A percentile compares a stretch with the other conserved stretches of the same genome.
phyloP scores from a whole-genome alignment of 2,113 vertebrate species.

The Scartelaos histophorus region DNA sequence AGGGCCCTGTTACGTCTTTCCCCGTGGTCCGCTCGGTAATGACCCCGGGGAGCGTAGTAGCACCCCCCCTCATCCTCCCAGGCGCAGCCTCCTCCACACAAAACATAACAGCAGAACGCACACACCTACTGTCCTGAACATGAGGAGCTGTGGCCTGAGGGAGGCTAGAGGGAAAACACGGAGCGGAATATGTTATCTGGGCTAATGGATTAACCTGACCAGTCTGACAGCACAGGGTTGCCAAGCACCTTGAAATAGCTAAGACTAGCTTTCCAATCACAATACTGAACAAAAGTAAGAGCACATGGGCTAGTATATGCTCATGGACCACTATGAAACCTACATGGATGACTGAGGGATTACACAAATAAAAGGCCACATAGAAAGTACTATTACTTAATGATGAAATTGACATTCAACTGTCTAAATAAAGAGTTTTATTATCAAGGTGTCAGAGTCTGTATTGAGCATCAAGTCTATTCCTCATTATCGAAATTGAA shows the following conservation, averaged over 20 bases:
- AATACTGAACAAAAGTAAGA: no score
- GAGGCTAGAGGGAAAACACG: conserved; percentile 64
- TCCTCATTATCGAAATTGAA: no score
- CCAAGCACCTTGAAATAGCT: not conserved
- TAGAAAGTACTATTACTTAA: no score
- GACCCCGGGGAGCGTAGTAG: conserved; percentile 62
- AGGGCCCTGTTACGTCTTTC: conserved; percentile 35
- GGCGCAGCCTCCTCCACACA: conserved; percentile 1
- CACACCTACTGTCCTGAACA: conserved; percentile 53
- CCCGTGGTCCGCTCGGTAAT: conserved; percentile 48
- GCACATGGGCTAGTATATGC: no score
- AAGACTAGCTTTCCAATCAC: not conserved
- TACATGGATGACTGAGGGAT: no score
- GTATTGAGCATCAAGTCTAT: no score
- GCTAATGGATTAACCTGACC: conserved; percentile 63
- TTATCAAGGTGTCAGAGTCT: no score
- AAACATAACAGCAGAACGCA: conserved; percentile 21
- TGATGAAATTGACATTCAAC: no score
- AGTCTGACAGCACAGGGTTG: conserved; percentile 28
- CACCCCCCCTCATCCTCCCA: conserved; percentile 11
- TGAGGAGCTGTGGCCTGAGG: conserved; percentile 61
- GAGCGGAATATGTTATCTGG: conserved; percentile 66
- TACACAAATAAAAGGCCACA: no score
- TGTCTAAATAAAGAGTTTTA: no score
- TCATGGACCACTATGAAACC: no score